Conservation (phyloP, 2,888 invertebrate species). For the Colostygia pectinataria region DNA sequence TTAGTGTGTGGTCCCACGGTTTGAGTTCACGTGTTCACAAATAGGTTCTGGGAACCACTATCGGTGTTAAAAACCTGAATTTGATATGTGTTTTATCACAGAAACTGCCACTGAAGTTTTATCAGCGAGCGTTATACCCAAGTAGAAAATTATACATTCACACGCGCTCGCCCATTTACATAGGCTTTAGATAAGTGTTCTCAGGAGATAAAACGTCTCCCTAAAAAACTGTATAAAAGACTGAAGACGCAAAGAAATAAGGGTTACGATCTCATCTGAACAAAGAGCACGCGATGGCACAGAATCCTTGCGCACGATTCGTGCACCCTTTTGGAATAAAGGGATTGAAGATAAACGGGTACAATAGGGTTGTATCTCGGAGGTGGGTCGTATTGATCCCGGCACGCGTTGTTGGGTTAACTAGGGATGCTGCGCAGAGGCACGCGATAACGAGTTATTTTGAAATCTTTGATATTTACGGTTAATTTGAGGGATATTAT, state of each 20-base stretch:
- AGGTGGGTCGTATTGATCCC: slow-evolving; percentile 70
- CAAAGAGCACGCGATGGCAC: slow-evolving; percentile 69
- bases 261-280: slow-evolving; percentile 64
- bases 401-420: slow-evolving; percentile 77
- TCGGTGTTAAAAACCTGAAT: slow-evolving; percentile 56
- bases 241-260: slow-evolving; percentile 44
- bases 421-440: slow-evolving; percentile 65
- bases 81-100: slow-evolving; percentile 27
- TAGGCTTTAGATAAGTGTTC: slow-evolving; percentile 35
- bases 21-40: slow-evolving; percentile 56
- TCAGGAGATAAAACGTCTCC: slow-evolving; percentile 34
- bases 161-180: slow-evolving; percentile 29
- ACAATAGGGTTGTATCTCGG: slow-evolving; percentile 57
- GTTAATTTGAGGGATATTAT: slow-evolving; percentile 32
- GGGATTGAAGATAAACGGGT: slow-evolving; percentile 69
- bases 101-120: slow-evolving; percentile 21
- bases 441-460: slow-evolving; percentile 55
- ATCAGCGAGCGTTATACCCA: slow-evolving; percentile 19
- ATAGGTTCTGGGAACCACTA: slow-evolving; percentile 54
- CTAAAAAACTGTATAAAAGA: slow-evolving; percentile 44
- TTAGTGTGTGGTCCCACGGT: slow-evolving; percentile 81
- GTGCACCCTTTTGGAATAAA: slow-evolving; percentile 72
- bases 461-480: slow-evolving; percentile 32
- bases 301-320: slow-evolving; percentile 78
- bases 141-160: slow-evolving; percentile 30